Percentiles rank a stretch among this genome's conserved stretches.
Evolutionary conservation across 2,113 vertebrate species (phyloP).

Genomic region (Trogon melanurus): DNA sequence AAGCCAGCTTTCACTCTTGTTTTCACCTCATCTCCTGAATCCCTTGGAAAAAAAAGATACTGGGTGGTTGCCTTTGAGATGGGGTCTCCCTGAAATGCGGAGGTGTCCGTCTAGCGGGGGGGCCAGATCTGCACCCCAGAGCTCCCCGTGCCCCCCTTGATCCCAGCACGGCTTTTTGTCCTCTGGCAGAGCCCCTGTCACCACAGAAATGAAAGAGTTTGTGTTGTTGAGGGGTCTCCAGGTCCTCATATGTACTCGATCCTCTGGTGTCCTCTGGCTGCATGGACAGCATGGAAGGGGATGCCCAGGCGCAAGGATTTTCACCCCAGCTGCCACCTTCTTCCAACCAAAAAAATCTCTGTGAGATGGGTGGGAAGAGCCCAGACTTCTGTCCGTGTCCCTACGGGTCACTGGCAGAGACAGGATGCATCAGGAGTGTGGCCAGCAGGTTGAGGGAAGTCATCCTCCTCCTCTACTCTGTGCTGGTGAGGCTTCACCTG

Average conservation of each 20-base stretch:
- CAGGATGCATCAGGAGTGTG: no score
- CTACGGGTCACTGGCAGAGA: not conserved
- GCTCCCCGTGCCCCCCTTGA: no score
- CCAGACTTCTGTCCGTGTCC: rapidly evolving
- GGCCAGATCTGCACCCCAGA: no score
- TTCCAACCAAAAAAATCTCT: not conserved
- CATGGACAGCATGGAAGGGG: not conserved
- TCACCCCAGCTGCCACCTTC: not conserved
- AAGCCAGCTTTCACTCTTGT: not conserved
- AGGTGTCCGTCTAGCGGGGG: no score
- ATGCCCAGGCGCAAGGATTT: not conserved
- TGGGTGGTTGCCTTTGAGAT: not conserved
- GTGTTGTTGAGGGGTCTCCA: not conserved
- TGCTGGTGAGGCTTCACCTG: no score
- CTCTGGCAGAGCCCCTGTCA: not conserved
- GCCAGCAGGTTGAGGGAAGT: no score
- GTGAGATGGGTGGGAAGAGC: not conserved
- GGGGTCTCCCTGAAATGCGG: no score
- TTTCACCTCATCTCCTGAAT: not conserved
- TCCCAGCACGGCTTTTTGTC: rapidly evolving
- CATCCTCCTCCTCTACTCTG: no score
- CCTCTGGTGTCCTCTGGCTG: not conserved
- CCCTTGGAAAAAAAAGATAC: not conserved
- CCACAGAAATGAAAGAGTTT: rapidly evolving
- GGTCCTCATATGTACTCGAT: not conserved